Evolutionary conservation across 2,888 invertebrate species (phyloP).

Genomic region (Acleris sparsana): DNA sequence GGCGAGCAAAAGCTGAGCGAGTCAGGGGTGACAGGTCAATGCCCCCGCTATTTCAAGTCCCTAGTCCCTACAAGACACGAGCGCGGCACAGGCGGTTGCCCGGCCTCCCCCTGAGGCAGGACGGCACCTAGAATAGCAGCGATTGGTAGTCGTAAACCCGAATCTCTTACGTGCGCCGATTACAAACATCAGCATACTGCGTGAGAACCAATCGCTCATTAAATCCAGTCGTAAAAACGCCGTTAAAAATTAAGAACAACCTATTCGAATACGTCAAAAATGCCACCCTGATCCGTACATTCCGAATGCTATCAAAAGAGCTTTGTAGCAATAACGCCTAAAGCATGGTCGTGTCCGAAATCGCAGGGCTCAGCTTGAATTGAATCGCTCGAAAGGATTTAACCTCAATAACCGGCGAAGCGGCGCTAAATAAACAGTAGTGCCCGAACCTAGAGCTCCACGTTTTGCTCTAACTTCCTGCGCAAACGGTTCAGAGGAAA

Average conservation of each 20-base stretch:
- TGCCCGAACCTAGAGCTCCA: neutral
- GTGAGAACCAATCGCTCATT: constrained; percentile 23
- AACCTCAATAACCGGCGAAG: constrained; percentile 20
- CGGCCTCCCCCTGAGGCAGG: constrained; percentile 21
- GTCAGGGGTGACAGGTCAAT: constrained; percentile 72
- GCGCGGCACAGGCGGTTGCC: constrained; percentile 53
- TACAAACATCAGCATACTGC: constrained; percentile 12
- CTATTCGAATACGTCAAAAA: constrained; percentile 4
- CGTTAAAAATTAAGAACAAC: neutral
- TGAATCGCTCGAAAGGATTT: constrained; percentile 13
- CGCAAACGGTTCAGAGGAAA: constrained; percentile 9
- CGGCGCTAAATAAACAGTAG: constrained; percentile 24
- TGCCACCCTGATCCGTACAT: neutral
- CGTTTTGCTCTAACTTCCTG: constrained; percentile 16
- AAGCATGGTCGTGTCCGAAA: constrained; percentile 11
- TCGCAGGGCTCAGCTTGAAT: constrained; percentile 15
- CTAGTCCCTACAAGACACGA: constrained; percentile 60
- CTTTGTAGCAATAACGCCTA: constrained; percentile 2
- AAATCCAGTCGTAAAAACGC: constrained; percentile 20
- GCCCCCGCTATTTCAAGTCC: constrained; percentile 59
- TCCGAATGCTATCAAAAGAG: constrained; percentile 5
- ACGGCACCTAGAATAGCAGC: constrained; percentile 6
- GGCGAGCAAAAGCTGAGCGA: constrained; percentile 56
- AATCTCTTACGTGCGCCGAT: constrained; percentile 16
- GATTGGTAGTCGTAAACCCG: constrained; percentile 15